Percentiles rank a stretch among this genome's conserved stretches.
phyloP scores from a whole-genome alignment of 2,888 invertebrate species.

The Scelioninae gen. 1 region DNA sequence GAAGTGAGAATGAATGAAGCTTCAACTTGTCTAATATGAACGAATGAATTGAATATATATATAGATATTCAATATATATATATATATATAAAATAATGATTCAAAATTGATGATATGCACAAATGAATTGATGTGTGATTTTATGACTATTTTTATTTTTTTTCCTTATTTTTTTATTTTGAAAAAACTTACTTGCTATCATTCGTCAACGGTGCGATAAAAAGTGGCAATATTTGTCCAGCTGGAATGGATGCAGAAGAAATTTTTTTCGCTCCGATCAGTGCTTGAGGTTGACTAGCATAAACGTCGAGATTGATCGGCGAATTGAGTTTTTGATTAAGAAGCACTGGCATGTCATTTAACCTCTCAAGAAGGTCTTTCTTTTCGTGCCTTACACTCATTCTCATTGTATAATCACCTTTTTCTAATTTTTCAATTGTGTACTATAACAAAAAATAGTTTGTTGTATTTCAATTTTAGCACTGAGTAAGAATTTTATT shows the following conservation, averaged over 20 bases:
- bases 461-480: too few species aligned
- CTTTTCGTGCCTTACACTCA: conserved; percentile 96
- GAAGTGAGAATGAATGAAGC: conserved; percentile 43
- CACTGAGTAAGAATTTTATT: too few species aligned
- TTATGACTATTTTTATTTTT: too few species aligned
- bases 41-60: background rate
- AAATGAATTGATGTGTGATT: background rate
- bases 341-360: conserved; percentile 90
- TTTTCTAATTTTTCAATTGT: conserved; percentile 93
- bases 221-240: conserved; percentile 89
- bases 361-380: conserved; percentile 93
- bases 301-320: conserved; percentile 92
- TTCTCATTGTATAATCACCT: conserved; percentile 94
- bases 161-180: background rate
- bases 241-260: conserved; percentile 86
- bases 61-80: too few species aligned
- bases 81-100: background rate
- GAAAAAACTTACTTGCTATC: conserved; percentile 90
- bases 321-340: conserved; percentile 91
- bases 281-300: conserved; percentile 88
- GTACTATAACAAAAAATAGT: conserved; percentile 86
- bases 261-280: conserved; percentile 92
- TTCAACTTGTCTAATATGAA: background rate
- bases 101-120: conserved; percentile 4
- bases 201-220: conserved; percentile 90